Conservation (phyloP, 2,797 vertebrate species). For the Scomberomorus guttatus region DNA sequence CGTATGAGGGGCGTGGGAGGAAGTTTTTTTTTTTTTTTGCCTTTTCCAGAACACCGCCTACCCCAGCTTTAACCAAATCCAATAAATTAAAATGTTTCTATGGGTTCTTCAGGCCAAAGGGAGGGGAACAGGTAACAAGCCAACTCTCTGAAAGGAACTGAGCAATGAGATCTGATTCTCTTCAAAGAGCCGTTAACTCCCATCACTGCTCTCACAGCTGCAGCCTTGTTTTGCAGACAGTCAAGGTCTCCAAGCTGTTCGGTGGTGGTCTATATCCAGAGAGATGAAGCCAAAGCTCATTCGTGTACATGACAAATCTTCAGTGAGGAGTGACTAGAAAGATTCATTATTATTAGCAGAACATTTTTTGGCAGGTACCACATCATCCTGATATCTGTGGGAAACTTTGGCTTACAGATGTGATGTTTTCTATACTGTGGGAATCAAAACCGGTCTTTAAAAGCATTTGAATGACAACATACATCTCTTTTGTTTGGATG, state of each 20-base stretch:
- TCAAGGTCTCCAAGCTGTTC: conserved; percentile 79
- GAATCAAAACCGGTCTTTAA: neutral
- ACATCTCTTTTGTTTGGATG: neutral
- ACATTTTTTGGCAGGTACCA: conserved; percentile 31
- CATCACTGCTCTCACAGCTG: conserved; percentile 76
- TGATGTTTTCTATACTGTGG: neutral
- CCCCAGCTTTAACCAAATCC: too few species aligned
- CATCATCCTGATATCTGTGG: conserved; percentile 5
- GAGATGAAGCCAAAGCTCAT: conserved; percentile 76
- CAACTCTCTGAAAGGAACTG: neutral
- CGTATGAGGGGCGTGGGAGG: too few species aligned
- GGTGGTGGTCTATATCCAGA: conserved; percentile 38
- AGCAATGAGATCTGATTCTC: conserved; percentile 7
- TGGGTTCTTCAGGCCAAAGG: too few species aligned
- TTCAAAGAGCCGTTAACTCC: conserved; percentile 41
- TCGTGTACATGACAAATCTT: conserved; percentile 47
- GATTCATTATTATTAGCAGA: conserved; percentile 19
- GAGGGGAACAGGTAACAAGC: neutral
- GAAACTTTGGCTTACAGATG: neutral
- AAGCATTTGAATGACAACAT: neutral
- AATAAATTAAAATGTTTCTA: too few species aligned
- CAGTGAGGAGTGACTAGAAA: conserved; percentile 47
- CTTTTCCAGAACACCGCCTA: too few species aligned
- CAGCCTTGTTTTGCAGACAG: conserved; percentile 79
- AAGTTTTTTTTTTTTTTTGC: too few species aligned